Base-by-base conservation (phyloP, 2,888 invertebrate genomes). In the Mesorhabditis sp. region DNA sequence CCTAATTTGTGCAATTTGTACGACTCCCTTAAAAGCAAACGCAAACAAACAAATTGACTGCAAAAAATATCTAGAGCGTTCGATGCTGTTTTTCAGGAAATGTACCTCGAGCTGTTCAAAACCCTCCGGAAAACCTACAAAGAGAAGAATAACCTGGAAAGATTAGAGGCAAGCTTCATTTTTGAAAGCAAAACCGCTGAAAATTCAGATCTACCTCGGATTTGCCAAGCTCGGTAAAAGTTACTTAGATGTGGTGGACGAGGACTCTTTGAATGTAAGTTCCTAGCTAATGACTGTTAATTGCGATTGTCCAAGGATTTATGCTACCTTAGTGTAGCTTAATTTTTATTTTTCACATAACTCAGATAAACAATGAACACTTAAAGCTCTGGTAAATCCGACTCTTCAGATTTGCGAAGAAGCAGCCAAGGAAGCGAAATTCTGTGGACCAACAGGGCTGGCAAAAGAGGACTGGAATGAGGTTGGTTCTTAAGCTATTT, bases 221-320 rank as follows among this genome's bases (percentile, higher is more conserved):
- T 72, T 76, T 43, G 72, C 79, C 15, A 79, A 78, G 67, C 68
- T 79, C 43, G 69, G 75, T 63, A 79, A 79, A 69, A 79, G 79
- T 70, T 79, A 79, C 71, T 64, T 77, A 45, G 79, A 79, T 64
- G 77, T 79, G 4, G 79, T 77, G 0, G 79, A 79, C 68, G 79
- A 78, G 7, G 77, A 79, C 44, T 75, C 79, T 5, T 76, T 76
- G 68, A 78, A 77, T 70, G 77, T 79, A 58, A 67, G 69, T 67
- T 67, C 15, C 15, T 43, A 65, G 58, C 10, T 58, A 13, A 58
- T 58, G 58, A 58, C 58, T n/a, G 58, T 58, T 10, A 28, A 15
- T n/a, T 15, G n/a, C 28, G 7, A 10, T 3, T 28, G 41, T 7
- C n/a, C n/a, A 2, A 63, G 15, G 15, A 28, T 15, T 63, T 63